phyloP scores from a whole-genome alignment of 2,888 invertebrate genomes.

The Labia minor region DNA sequence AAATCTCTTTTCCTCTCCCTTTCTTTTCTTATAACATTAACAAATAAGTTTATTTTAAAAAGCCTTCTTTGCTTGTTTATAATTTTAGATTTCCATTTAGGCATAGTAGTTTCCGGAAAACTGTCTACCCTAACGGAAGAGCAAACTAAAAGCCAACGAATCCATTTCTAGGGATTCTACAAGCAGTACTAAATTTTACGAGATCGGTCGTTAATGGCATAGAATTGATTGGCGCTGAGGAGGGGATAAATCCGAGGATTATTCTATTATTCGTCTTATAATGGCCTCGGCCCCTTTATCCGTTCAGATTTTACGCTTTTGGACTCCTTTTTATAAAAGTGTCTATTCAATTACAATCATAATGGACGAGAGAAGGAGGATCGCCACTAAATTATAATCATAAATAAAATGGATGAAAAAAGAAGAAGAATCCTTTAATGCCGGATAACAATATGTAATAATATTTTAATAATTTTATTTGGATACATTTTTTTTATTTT shows the following conservation, averaged over 20 bases:
- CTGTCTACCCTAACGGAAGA: neutral
- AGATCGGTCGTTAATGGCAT: conserved; percentile 13
- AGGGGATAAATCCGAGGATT: neutral
- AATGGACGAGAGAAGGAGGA: neutral
- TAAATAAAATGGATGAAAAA: too few species aligned
- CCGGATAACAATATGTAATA: conserved; percentile 13
- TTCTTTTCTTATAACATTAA: too few species aligned
- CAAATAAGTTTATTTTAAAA: conserved; percentile 3
- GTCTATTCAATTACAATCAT: conserved; percentile 13
- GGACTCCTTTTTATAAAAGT: neutral
- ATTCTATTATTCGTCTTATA: conserved; percentile 7
- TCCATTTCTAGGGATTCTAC: neutral
- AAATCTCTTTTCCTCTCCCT: too few species aligned
- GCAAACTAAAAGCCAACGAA: neutral
- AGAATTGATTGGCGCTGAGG: neutral
- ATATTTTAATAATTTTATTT: neutral
- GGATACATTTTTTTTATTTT: neutral
- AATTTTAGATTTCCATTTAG: conserved; percentile 2
- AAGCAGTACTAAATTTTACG: neutral
- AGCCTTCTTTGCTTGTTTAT: conserved; percentile 4
- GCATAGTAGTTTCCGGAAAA: neutral
- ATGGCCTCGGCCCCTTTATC: neutral
- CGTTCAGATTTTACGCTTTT: conserved; percentile 13
- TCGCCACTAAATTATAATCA: neutral
- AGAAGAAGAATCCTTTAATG: neutral